Evolutionary conservation across 2,113 vertebrate genomes (phyloP), one percentile per base, ranked within the genome.

Genomic region (Eolophus roseicapilla): DNA sequence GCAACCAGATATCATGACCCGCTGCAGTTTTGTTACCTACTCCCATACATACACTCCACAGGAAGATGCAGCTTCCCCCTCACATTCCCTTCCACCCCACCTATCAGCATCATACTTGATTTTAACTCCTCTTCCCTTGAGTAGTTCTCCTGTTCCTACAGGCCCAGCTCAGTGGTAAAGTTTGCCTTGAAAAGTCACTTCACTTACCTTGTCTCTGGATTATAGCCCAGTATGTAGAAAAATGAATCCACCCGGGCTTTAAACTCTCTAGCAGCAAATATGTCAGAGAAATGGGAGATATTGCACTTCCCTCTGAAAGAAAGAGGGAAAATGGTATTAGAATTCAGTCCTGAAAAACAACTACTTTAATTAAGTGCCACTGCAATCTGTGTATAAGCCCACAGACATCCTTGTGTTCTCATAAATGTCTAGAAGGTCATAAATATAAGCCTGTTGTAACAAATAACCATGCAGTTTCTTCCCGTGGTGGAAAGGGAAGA

Each of bases 271-370:
- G 99, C 99, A 98, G 99, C 99, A 97, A 99, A 99, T 97, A 99
- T 99, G 98, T 99, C 99, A 93, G 99, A 99, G 98, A 99, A 99
- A 98, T 99, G 99, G 95, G 99, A 99, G 97, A 99, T 99, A 96
- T 99, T 99, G 98, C 99, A 99, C 97, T 99, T 99, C 95, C 99
- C 99, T 97, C 99, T 99, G 98, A 86, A 97, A 97, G 94, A 46
- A 96, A 98, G 93, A 95, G 95, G 85, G 96, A 93, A 80, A 89
- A 82, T 0, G 24, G 20, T 6, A 79, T 98, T 95, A 97, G 69
- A 73, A 82, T 76, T 64, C 33, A 2, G 25, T 25, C 49, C 5
- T 13, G 33, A 79, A 16, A 49, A 78, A 43, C 41, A 39, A 85
- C 13, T 43, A 4, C 31, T 74, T 79, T 88, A 84, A 95, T 86